Percentiles rank a stretch among this genome's conserved stretches.
Evolutionary conservation across 2,888 invertebrate species (phyloP).

Genomic region (Tuberolachnus salignus): DNA sequence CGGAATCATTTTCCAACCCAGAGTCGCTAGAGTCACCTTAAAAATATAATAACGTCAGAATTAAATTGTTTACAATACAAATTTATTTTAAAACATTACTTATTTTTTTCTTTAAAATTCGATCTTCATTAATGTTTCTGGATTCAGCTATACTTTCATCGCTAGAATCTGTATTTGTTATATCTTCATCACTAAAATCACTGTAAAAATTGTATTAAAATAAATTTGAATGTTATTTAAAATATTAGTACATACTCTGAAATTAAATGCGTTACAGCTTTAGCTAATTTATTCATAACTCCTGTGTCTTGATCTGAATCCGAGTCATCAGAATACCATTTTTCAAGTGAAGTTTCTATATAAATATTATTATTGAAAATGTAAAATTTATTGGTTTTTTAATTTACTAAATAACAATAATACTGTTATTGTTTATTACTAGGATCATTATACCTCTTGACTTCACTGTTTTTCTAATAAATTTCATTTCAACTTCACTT

Average conservation of each 20-base stretch:
- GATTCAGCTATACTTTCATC: conserved; percentile 45
- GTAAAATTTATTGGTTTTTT: background rate
- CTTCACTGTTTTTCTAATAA: conserved; percentile 47
- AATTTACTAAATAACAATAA: background rate
- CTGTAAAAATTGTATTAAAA: conserved; percentile 23
- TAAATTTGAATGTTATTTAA: background rate
- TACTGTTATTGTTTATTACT: too few species aligned
- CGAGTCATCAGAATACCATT: conserved; percentile 61
- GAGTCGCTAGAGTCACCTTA: conserved; percentile 66
- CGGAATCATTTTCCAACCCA: conserved; percentile 62
- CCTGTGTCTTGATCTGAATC: conserved; percentile 78
- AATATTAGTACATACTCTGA: conserved; percentile 67
- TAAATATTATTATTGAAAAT: background rate
- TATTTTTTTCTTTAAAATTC: conserved; percentile 46
- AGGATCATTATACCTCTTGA: conserved; percentile 37
- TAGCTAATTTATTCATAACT: conserved; percentile 72
- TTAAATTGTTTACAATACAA: background rate
- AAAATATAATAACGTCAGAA: conserved; percentile 22
- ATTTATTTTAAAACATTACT: conserved; percentile 19
- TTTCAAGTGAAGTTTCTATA: conserved; percentile 50
- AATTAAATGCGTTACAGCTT: conserved; percentile 78
- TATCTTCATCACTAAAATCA: conserved; percentile 50
- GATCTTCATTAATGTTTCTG: background rate
- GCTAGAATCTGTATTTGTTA: conserved; percentile 52
- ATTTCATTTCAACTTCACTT: conserved; percentile 62